Conservation (phyloP, 2,113 vertebrate genomes). For the Sander lucioperca region DNA sequence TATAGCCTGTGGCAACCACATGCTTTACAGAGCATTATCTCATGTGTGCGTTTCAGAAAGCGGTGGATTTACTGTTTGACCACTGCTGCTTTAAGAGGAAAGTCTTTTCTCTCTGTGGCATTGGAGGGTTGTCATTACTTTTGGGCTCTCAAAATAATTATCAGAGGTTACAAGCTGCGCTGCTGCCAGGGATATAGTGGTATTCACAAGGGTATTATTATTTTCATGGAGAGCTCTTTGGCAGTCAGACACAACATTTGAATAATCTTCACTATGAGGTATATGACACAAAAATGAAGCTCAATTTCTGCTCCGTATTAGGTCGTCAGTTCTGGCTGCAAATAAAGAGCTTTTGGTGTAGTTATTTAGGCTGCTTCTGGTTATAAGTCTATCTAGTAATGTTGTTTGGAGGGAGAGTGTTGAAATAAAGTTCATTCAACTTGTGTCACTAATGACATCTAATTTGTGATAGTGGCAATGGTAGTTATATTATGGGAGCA, state of each 20-base stretch:
- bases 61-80: constrained; percentile 74
- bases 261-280: constrained; percentile 78
- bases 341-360: constrained; percentile 30
- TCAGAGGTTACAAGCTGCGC: constrained; percentile 77
- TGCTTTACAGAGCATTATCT: constrained; percentile 80
- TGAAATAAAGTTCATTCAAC: constrained; percentile 33
- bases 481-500: constrained; percentile 15
- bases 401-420: not conserved
- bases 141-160: constrained; percentile 81
- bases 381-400: constrained; percentile 2
- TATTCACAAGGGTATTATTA: constrained; percentile 84
- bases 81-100: constrained; percentile 80
- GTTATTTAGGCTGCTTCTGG: constrained; percentile 10
- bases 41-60: constrained; percentile 73
- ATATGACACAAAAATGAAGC: constrained; percentile 61
- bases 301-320: constrained; percentile 59
- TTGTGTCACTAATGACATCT: constrained; percentile 14
- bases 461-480: not conserved
- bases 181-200: constrained; percentile 78
- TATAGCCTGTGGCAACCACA: constrained; percentile 67
- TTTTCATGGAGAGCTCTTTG: constrained; percentile 74
- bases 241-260: constrained; percentile 77
- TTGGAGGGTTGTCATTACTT: constrained; percentile 83
- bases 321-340: constrained; percentile 44
- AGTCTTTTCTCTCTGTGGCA: constrained; percentile 82